Conservation (phyloP, 2,797 vertebrate species). For the Fundulus diaphanus region DNA sequence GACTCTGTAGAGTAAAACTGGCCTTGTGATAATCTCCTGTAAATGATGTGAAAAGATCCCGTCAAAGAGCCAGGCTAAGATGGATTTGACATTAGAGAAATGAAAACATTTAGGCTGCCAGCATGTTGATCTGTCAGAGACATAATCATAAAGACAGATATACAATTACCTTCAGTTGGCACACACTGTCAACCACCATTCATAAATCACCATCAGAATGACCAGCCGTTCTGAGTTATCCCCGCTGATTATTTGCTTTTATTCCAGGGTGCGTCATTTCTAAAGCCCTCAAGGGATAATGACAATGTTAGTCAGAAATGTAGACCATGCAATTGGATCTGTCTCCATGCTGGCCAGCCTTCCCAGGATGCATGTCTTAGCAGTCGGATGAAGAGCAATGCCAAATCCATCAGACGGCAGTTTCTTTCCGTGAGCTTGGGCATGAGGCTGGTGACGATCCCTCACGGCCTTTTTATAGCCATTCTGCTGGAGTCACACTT, state of each 20-base stretch:
- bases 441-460: conserved; percentile 22
- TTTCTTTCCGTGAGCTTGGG: conserved; percentile 52
- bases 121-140: conserved; percentile 50
- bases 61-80: conserved; percentile 33
- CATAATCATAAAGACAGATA: conserved; percentile 46
- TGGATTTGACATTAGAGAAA: conserved; percentile 33
- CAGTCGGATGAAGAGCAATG: conserved; percentile 37
- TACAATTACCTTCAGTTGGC: conserved; percentile 46
- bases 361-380: conserved; percentile 46
- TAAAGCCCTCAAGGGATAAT: conserved; percentile 62
- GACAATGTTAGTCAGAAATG: conserved; percentile 64
- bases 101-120: conserved; percentile 15
- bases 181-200: conserved; percentile 53
- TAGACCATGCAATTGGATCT: conserved; percentile 72
- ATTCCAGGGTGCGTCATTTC: conserved; percentile 54
- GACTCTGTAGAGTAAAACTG: conserved; percentile 27
- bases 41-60: conserved; percentile 50
- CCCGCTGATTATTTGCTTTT: conserved; percentile 60
- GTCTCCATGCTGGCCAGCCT: conserved; percentile 50
- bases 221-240: conserved; percentile 61
- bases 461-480: conserved; percentile 60
- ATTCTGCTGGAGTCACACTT: conserved; percentile 47
- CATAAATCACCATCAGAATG: conserved; percentile 67
- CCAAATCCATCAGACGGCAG: conserved; percentile 61
- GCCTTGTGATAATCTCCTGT: conserved; percentile 44